phyloP scores from a whole-genome alignment of 2,888 invertebrate genomes.

The Anodontia alba region DNA sequence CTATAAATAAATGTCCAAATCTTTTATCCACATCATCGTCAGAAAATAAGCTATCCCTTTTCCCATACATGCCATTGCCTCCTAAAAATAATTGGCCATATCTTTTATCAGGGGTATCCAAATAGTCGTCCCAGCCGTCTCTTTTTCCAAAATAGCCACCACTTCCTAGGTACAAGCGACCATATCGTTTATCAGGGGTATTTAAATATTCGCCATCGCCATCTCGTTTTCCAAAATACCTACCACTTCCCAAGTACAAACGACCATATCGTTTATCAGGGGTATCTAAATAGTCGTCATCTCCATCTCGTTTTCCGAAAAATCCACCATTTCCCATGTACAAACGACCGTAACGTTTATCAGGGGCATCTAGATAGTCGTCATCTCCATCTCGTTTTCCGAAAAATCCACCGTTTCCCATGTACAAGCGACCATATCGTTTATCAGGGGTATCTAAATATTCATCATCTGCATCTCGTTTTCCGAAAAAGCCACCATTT shows the following conservation, averaged over 20 bases:
- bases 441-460: not conserved
- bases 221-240: constrained; percentile 9
- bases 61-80: not conserved
- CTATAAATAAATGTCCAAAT: not conserved
- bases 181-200: not conserved
- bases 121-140: not conserved
- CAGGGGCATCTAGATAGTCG: not conserved
- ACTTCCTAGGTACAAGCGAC: not conserved
- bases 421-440: not conserved
- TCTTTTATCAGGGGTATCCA: not conserved
- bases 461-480: not conserved
- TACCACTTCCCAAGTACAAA: not conserved
- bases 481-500: not conserved
- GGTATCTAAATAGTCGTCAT: not conserved
- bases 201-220: not conserved
- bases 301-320: not conserved
- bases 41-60: not conserved
- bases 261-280: constrained; percentile 14
- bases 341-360: not conserved
- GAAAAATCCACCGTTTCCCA: not conserved
- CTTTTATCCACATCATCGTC: not conserved
- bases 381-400: not conserved
- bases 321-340: not conserved
- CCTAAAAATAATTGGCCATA: not conserved
- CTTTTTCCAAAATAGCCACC: not conserved